Conservation (phyloP, 1,140 invertebrate genomes). For the Ptiloglossa arizonensis region DNA sequence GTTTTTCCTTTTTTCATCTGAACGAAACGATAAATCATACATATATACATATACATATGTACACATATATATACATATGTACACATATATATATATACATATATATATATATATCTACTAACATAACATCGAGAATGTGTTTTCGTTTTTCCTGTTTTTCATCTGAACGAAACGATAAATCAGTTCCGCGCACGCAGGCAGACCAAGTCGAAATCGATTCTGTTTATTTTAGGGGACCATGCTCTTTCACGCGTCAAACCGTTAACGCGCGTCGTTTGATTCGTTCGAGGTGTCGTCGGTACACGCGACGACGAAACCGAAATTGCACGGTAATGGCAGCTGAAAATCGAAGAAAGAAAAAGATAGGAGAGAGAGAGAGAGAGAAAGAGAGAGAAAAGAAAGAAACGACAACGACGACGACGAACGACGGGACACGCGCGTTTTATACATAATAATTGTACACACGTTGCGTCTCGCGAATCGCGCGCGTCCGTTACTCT, state of each 20-base stretch:
- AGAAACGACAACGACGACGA: no score
- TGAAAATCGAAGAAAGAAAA: no score
- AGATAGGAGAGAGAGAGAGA: no score
- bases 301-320: background rate
- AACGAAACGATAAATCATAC: no score
- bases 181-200: background rate
- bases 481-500: background rate
- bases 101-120: no score
- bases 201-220: constrained; percentile 4
- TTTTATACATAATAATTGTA: constrained; percentile 11
- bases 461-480: constrained; percentile 12
- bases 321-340: background rate
- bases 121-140: background rate
- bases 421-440: background rate
- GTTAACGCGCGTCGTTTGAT: background rate
- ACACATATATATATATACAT: no score
- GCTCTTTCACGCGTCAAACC: background rate
- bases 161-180: background rate
- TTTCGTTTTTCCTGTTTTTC: background rate
- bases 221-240: constrained; percentile 18
- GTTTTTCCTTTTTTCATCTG: background rate
- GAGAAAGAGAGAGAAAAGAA: no score
- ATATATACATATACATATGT: no score
- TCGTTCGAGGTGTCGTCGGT: background rate
- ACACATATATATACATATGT: no score